Conservation (phyloP, 2,113 vertebrate species). For the Gnathonemus longibarbis region DNA sequence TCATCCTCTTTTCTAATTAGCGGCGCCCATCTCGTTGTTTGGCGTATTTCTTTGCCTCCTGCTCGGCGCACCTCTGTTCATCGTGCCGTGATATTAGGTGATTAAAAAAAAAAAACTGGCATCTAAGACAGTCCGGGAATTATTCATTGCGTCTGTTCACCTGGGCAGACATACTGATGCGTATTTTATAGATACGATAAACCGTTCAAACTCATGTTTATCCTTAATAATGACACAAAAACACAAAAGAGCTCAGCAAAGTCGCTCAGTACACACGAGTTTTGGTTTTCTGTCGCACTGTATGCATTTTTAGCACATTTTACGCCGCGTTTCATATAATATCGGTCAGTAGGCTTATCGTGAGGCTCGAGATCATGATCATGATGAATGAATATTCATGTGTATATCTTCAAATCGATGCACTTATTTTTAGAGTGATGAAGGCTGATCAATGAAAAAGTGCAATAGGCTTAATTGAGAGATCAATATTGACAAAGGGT, state of each 20-base stretch:
- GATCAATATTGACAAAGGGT: neutral
- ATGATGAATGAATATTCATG: slow-evolving; percentile 2
- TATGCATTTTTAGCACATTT: neutral
- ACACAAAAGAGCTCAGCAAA: neutral
- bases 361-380: neutral
- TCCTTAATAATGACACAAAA: neutral
- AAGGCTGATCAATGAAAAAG: neutral
- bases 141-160: slow-evolving; percentile 8
- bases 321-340: neutral
- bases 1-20: neutral
- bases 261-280: neutral
- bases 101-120: slow-evolving; percentile 15
- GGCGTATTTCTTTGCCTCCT: neutral
- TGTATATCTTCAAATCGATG: neutral
- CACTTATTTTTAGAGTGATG: neutral
- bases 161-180: neutral
- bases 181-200: neutral
- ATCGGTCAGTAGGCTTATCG: neutral
- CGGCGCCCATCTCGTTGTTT: neutral
- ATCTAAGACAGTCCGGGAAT: slow-evolving; percentile 7
- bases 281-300: neutral
- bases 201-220: neutral
- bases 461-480: neutral
- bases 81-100: slow-evolving; percentile 20
- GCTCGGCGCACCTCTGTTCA: slow-evolving; percentile 8